Evolutionary conservation across 2,797 vertebrate species (phyloP).

Genomic region (Mormyrus hasselquistii): DNA sequence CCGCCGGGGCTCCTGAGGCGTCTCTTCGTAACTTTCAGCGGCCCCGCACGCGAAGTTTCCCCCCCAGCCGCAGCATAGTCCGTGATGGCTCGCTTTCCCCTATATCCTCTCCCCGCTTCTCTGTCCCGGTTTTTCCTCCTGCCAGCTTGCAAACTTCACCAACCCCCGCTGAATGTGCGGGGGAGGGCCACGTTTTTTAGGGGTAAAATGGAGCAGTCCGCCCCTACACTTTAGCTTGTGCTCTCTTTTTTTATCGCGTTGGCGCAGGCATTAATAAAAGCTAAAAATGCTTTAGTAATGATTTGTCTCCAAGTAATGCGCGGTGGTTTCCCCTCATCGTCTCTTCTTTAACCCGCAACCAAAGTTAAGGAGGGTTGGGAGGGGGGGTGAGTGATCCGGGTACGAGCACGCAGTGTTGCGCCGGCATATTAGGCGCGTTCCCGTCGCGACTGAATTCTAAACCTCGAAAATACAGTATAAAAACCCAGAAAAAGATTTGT

Average conservation of each 20-base stretch:
- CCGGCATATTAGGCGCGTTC: constrained; percentile 12
- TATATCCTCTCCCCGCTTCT: background rate
- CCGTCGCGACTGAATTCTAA: background rate
- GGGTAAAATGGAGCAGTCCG: background rate
- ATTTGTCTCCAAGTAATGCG: background rate
- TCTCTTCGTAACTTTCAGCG: background rate
- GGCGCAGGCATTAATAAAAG: background rate
- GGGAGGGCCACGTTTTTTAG: background rate
- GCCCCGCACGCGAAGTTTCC: background rate
- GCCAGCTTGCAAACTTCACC: constrained; percentile 22
- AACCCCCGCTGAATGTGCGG: constrained; percentile 14
- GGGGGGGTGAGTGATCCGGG: background rate
- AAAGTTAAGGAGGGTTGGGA: constrained; percentile 3
- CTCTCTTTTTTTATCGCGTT: background rate
- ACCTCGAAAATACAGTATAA: background rate
- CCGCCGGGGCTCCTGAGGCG: background rate
- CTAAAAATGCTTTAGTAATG: background rate
- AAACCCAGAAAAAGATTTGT: background rate
- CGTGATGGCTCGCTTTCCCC: background rate
- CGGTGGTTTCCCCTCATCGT: background rate
- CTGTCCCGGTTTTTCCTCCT: constrained; percentile 10
- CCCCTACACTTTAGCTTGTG: background rate
- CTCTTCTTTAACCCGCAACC: constrained; percentile 13
- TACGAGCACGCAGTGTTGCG: constrained; percentile 21
- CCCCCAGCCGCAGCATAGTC: constrained; percentile 17